phyloP scores from a whole-genome alignment of 2,888 invertebrate species.

The Scaptomyza parva region DNA sequence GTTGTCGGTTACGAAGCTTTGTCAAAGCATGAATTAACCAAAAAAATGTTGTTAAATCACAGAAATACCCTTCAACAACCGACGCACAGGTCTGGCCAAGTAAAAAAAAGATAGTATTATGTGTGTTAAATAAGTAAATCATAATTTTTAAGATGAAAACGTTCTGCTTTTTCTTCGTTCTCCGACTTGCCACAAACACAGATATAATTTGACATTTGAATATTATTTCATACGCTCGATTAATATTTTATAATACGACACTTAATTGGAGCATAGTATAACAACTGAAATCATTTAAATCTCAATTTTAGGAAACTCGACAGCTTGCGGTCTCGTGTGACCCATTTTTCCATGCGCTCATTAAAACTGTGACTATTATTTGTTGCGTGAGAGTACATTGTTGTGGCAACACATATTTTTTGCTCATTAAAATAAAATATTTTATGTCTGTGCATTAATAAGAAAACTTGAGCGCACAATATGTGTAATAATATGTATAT shows the following conservation, averaged over 20 bases:
- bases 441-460: constrained; percentile 1
- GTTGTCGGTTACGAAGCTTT: no score
- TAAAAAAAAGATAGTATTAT: no score
- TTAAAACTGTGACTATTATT: constrained; percentile 12
- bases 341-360: neutral
- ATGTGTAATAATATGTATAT: neutral
- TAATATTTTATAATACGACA: neutral
- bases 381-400: neutral
- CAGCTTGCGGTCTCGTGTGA: neutral
- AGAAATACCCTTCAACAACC: no score
- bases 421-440: constrained; percentile 16
- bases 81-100: no score
- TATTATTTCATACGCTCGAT: constrained; percentile 2
- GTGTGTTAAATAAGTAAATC: no score
- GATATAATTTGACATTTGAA: neutral
- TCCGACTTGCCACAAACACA: neutral
- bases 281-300: neutral
- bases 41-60: no score
- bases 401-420: constrained; percentile 12
- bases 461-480: neutral
- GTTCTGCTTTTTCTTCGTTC: neutral
- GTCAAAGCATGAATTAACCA: no score
- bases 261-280: neutral
- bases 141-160: no score
- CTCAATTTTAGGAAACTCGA: neutral